Evolutionary conservation across 2,797 vertebrate genomes (phyloP), one percentile per base, ranked within the genome.

Genomic region (Labeo calbasu): DNA sequence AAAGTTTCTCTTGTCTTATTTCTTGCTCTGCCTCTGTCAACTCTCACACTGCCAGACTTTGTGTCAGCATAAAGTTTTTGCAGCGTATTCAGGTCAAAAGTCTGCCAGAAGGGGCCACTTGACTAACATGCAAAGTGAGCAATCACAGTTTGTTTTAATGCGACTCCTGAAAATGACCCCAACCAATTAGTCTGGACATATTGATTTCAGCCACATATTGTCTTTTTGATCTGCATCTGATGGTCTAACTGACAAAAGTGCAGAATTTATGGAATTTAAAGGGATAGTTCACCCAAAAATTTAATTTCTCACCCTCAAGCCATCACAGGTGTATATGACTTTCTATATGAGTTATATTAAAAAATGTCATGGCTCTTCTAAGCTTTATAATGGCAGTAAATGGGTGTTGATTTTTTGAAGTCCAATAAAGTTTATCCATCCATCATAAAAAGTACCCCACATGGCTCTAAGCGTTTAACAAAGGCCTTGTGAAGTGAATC

Each of bases 1-100:
- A 19, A 40, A 59, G 76, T 84, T 79, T 84, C 2, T 66, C 48
- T 21, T 21, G 32, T 65, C 46, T 53, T 84, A 23, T 78, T 79
- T 40, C 65, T 28, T 70, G 53, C 48, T 70, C 19, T n/a, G 19
- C 25, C 7, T 55, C 4, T 25, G 23, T 75, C 25, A 46, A 28
- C 19, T 61, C 65, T 77, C 36, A 53, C 48, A 12, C 17, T 5
- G 1, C 7, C 23, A 51, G 61, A 57, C 3, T 66, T 68, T 55
- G 40, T 46, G 12, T 66, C 32, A 53, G 63, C 63, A 55, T 48
- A 46, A 77, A n/a, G 23, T 83, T 43, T 32, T 48, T 36, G 15
- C 2, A 48, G 72, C 8, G 23, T 43, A 69, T 23, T 55, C 19
- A 50, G 28, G 43, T 0, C 40, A 78, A 50, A 78, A 32, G 23